phyloP scores from a whole-genome alignment of 2,888 invertebrate species.

The Andrena praecox region DNA sequence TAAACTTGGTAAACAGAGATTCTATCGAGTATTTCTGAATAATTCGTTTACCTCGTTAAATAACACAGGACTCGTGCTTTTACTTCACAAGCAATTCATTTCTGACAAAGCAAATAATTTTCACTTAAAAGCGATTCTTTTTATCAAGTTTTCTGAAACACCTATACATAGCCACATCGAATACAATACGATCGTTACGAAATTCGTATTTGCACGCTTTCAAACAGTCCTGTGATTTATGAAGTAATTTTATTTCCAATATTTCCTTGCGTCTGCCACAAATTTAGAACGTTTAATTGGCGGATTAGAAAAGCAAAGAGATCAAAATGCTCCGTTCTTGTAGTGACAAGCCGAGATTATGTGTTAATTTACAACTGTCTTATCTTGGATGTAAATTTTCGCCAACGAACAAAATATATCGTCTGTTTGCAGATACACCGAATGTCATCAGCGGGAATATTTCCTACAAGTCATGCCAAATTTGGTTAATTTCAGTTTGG shows the following conservation, averaged over 20 bases:
- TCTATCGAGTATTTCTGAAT: too few species aligned
- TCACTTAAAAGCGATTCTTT: too few species aligned
- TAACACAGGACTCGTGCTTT: too few species aligned
- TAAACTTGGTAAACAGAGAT: too few species aligned
- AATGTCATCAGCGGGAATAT: slow-evolving; percentile 30
- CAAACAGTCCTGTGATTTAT: neutral
- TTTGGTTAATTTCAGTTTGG: slow-evolving; percentile 22
- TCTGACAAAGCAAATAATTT: too few species aligned
- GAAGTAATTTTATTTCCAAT: neutral
- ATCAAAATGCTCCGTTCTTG: slow-evolving; percentile 9
- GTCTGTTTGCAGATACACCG: slow-evolving; percentile 54
- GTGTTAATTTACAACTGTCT: slow-evolving; percentile 57
- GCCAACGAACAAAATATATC: slow-evolving; percentile 40
- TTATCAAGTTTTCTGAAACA: too few species aligned
- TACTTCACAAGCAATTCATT: too few species aligned
- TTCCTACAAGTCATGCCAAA: slow-evolving; percentile 61
- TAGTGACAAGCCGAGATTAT: slow-evolving; percentile 32
- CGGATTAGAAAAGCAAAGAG: slow-evolving; percentile 15
- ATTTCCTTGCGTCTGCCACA: neutral
- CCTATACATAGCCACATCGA: too few species aligned
- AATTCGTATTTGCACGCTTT: too few species aligned
- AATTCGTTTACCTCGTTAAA: too few species aligned
- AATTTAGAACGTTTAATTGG: slow-evolving; percentile 1
- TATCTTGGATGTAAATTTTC: slow-evolving; percentile 70
- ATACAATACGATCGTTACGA: too few species aligned